Evolutionary conservation across 2,888 invertebrate species (phyloP).

Genomic region (Erynnis tages): DNA sequence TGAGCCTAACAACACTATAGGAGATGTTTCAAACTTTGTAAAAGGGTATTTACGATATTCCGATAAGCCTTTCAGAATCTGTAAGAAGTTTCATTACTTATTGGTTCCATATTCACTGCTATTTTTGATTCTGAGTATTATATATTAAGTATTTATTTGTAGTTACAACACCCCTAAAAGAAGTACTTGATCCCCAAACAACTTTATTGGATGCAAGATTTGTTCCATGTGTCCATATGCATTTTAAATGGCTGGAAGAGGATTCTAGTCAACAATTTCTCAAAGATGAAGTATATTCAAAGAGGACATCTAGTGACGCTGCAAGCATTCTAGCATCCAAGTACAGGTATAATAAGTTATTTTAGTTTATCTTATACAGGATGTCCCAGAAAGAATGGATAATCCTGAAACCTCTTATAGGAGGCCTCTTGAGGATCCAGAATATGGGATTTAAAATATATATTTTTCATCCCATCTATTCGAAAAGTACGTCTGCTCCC

Average conservation of each 20-base stretch:
- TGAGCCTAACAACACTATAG: constrained; percentile 87
- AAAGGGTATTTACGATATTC: constrained; percentile 85
- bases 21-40: constrained; percentile 87
- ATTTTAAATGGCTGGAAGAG: constrained; percentile 83
- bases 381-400: too few relatives aligned
- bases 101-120: too few relatives aligned
- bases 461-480: too few relatives aligned
- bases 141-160: too few relatives aligned
- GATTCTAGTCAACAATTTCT: constrained; percentile 69
- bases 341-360: constrained; percentile 85
- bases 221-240: constrained; percentile 89
- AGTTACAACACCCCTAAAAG: constrained; percentile 94
- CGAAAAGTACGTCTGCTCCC: too few relatives aligned
- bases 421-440: too few relatives aligned
- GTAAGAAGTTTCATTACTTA: constrained; percentile 87
- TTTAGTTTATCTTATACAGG: too few relatives aligned
- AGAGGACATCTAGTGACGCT: constrained; percentile 84
- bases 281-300: constrained; percentile 81
- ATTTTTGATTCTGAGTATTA: too few relatives aligned
- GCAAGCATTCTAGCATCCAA: constrained; percentile 86
- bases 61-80: constrained; percentile 87
- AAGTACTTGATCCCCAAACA: constrained; percentile 81
- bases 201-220: constrained; percentile 87
- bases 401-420: too few relatives aligned
- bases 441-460: too few relatives aligned